These are phyloP conservation scores for Catharus ustulatus DNA, from an alignment of 2,797 vertebrate species.

Conservation along the genomic window DNA sequence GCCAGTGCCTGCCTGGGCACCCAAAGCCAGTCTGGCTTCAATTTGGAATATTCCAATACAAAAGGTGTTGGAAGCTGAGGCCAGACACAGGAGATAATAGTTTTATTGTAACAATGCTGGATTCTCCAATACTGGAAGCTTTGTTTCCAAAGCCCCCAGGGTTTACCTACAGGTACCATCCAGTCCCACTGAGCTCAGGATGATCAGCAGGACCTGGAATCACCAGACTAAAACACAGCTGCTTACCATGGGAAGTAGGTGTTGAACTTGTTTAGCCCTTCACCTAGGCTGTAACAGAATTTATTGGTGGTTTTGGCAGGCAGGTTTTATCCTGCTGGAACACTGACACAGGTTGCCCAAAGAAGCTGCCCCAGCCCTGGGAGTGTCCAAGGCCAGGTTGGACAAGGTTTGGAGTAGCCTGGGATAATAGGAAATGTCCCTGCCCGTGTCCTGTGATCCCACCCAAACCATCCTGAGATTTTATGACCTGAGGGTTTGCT, in stretches of 20 bases:
- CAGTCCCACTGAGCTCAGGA: not conserved
- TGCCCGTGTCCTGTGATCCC: not conserved
- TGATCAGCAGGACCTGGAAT: not conserved
- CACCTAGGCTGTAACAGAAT: not conserved
- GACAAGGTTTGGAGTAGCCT: accelerated
- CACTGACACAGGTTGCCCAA: not conserved
- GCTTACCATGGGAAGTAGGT: accelerated
- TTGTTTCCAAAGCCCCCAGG: not conserved
- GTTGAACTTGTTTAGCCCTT: not conserved
- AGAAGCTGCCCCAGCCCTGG: not conserved
- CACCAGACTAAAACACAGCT: not conserved
- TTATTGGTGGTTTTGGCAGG: accelerated
- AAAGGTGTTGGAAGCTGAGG: not conserved
- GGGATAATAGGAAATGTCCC: accelerated
- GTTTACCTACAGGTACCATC: not conserved
- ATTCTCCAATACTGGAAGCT: not conserved
- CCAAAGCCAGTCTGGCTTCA: not conserved
- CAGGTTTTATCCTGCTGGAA: too few species aligned
- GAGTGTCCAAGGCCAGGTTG: not conserved
- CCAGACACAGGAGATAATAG: too few species aligned
- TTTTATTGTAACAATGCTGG: not conserved
- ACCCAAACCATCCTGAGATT: not conserved
- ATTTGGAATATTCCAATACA: accelerated
- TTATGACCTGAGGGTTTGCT: not conserved
- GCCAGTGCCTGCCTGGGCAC: not conserved